Evolutionary conservation across 2,113 vertebrate genomes (phyloP), one percentile per base, ranked within the genome.

Genomic region (Brienomyrus brachyistius): DNA sequence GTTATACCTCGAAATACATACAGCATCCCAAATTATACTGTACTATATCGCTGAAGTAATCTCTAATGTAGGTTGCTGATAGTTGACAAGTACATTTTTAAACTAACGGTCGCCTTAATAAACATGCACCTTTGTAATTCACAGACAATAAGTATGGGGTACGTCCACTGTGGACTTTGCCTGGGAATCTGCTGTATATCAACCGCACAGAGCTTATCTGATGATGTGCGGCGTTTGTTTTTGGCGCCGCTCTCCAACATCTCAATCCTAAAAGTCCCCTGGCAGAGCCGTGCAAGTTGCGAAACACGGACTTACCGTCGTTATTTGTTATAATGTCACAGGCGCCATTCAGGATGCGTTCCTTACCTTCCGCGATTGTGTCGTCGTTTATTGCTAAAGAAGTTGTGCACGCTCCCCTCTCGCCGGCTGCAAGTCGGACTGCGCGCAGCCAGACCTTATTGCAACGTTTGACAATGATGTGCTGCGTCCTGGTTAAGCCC

Each of bases 381-480:
- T 21, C 66, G 90, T 27, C 43, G 51, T 11, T 50, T 21, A 19
- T 54, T 43, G 50, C 47, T 17, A 82, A 31, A 74, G 6, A 54
- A 87, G 54, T 90, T 80, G n/a, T 50, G 13, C 56, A 13, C 31
- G 86, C 88, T 77, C 90, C 83, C 56, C 74, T 83, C 50, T 43
- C 17, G 52, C 51, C 66, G 40, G 66, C 43, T 31, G 90, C 90
- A 90, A 89, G 89, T 87, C 87, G 88, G 23, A 59, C 52, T 21
- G 87, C 17, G 51, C 40, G n/a, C 77, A 13, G 74, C 31, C 10
- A 23, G 45, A 31, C 74, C 51, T 40, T 52, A 50, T 62, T 84
- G 31, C 85, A 86, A 45, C 86, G 88, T 91, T 90, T 91, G 90
- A 91, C 90, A 74, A 86, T 59, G 89, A 90, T 91, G 91, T 56